Conservation (phyloP, 2,888 invertebrate genomes). For the Prenolepis imparis region DNA sequence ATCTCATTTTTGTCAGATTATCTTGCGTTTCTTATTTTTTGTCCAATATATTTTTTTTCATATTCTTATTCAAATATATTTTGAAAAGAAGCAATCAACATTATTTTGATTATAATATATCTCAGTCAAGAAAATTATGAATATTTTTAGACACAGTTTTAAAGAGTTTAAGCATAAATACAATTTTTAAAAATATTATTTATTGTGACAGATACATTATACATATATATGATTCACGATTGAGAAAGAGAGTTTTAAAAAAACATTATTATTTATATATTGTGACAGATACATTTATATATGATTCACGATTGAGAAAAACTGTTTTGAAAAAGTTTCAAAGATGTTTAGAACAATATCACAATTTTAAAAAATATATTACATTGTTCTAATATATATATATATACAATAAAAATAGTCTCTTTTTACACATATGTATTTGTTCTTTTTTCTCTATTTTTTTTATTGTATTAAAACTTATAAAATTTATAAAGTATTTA, state of each 20-base stretch:
- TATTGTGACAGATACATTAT: neutral
- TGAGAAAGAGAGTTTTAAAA: neutral
- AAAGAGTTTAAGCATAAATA: too few species aligned
- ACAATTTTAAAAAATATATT: neutral
- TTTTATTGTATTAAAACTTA: neutral
- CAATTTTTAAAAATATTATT: neutral
- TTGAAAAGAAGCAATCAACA: neutral
- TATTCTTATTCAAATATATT: constrained; percentile 9
- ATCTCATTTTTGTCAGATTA: constrained; percentile 1
- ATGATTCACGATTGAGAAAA: neutral
- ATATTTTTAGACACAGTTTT: neutral
- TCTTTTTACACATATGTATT: neutral
- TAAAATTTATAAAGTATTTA: neutral
- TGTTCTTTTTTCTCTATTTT: neutral
- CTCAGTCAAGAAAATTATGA: neutral
- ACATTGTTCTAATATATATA: neutral
- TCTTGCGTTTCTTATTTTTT: neutral
- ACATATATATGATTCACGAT: neutral
- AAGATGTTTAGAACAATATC: neutral
- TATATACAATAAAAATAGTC: neutral
- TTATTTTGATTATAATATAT: neutral
- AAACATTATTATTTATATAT: neutral
- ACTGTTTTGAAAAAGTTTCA: neutral
- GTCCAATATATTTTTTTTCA: neutral
- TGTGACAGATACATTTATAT: neutral